These are phyloP conservation scores for Ophioninae sp. DNA, from an alignment of 2,888 invertebrate genomes.

Conservation along the genomic window DNA sequence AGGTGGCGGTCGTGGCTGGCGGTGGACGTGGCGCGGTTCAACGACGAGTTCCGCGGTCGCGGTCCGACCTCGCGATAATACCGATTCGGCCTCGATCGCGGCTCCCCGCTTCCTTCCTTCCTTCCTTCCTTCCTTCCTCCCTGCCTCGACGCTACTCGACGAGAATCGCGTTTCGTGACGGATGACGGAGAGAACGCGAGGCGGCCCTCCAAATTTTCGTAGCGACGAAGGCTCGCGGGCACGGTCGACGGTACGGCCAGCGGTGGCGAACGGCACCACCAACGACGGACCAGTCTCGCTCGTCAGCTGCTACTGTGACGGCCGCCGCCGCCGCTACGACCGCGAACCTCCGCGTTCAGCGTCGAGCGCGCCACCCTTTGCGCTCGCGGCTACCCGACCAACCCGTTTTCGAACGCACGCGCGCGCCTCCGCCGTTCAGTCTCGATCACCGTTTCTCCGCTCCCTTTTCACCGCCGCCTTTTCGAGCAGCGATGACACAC, in stretches of 20 bases:
- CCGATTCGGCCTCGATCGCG: background rate
- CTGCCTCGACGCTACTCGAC: too few relatives aligned
- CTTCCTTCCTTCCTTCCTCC: too few relatives aligned
- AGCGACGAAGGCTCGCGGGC: too few relatives aligned
- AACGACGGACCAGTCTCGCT: slow-evolving; percentile 66
- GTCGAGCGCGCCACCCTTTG: slow-evolving; percentile 10
- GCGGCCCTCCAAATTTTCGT: too few relatives aligned
- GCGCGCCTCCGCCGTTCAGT: background rate
- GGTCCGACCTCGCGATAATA: background rate
- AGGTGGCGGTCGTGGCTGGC: too few relatives aligned
- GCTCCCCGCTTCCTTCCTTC: background rate
- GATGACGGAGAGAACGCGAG: too few relatives aligned
- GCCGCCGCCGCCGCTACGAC: slow-evolving; percentile 9
- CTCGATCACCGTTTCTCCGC: background rate
- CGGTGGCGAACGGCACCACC: too few relatives aligned
- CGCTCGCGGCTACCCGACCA: background rate
- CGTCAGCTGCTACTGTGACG: slow-evolving; percentile 76
- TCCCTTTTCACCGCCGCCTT: too few relatives aligned
- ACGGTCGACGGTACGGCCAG: too few relatives aligned
- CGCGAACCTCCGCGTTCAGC: slow-evolving; percentile 6
- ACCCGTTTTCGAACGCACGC: background rate
- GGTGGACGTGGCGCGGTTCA: too few relatives aligned
- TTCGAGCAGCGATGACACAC: too few relatives aligned
- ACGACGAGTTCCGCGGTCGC: background rate
- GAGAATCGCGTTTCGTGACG: too few relatives aligned